Percentiles rank a stretch among this genome's conserved stretches.
Evolutionary conservation across 2,113 vertebrate genomes (phyloP).

Genomic region (Choloepus hoffmanni): DNA sequence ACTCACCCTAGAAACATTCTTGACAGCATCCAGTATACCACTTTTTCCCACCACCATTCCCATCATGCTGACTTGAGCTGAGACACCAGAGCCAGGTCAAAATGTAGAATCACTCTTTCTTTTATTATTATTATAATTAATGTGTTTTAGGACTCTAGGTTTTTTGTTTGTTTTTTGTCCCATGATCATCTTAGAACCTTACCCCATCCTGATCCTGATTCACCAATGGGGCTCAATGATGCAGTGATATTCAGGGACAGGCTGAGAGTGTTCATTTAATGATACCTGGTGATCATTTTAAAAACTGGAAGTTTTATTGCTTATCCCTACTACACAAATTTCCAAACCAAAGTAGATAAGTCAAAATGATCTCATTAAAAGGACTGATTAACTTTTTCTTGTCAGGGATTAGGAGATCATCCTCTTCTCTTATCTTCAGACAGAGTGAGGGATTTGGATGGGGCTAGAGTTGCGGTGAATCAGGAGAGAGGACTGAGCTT

Average conservation of each 20-base stretch:
- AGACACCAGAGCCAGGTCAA: not conserved
- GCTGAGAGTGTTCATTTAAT: not conserved
- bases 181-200: not conserved
- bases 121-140: not conserved
- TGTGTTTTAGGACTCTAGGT: not conserved
- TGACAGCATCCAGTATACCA: not conserved
- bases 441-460: not conserved
- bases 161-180: not conserved
- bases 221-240: not conserved
- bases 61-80: not conserved
- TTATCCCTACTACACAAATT: not conserved
- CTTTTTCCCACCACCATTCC: not conserved
- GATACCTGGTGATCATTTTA: not conserved
- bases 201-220: not conserved
- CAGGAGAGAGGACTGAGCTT: not conserved
- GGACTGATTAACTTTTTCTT: not conserved
- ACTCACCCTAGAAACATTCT: not conserved
- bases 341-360: not conserved
- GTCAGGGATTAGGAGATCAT: not conserved
- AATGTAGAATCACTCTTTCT: not conserved
- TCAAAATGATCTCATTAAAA: constrained; percentile 37
- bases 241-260: not conserved
- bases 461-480: not conserved
- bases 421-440: not conserved
- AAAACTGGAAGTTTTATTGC: not conserved